A percentile compares a stretch with the other conserved stretches of the same genome.
Conservation (phyloP, 2,797 vertebrate genomes). For the Sardinella longiceps region DNA sequence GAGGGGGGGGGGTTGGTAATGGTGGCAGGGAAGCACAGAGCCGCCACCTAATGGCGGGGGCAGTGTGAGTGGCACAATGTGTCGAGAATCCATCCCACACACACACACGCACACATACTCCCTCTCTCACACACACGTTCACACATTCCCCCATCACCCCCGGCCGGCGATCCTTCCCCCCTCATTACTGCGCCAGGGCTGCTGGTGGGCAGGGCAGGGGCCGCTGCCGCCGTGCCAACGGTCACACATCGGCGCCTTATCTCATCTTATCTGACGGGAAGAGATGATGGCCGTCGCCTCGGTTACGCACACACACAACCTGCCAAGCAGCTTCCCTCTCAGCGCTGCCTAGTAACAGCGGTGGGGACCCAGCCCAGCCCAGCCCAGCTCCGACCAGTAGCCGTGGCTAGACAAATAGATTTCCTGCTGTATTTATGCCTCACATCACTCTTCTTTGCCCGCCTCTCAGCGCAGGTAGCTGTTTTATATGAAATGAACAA, state of each 20-base stretch:
- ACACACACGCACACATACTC: neutral
- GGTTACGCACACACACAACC: conserved; percentile 46
- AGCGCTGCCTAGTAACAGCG: conserved; percentile 72
- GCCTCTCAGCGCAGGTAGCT: conserved; percentile 87
- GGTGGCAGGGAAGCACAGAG: conserved; percentile 61
- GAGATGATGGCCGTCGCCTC: conserved; percentile 71
- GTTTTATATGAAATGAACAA: conserved; percentile 96
- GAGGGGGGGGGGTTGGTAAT: neutral
- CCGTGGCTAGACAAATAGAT: conserved; percentile 87
- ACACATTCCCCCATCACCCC: conserved; percentile 9
- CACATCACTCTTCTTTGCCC: conserved; percentile 87
- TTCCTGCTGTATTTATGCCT: conserved; percentile 88
- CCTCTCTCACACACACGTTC: neutral
- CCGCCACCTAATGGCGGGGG: conserved; percentile 62
- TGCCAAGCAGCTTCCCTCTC: conserved; percentile 34
- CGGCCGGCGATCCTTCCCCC: conserved; percentile 63
- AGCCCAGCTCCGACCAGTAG: conserved; percentile 65
- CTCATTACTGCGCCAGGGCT: conserved; percentile 77
- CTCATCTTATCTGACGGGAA: conserved; percentile 64
- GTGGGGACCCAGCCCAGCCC: conserved; percentile 56
- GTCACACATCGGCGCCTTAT: conserved; percentile 82
- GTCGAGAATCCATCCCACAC: conserved; percentile 28
- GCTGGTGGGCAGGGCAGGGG: conserved; percentile 78
- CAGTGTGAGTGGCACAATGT: conserved; percentile 60
- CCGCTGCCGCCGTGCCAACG: conserved; percentile 72